Conservation (phyloP, 2,888 invertebrate genomes). For the Noctua fimbriata region DNA sequence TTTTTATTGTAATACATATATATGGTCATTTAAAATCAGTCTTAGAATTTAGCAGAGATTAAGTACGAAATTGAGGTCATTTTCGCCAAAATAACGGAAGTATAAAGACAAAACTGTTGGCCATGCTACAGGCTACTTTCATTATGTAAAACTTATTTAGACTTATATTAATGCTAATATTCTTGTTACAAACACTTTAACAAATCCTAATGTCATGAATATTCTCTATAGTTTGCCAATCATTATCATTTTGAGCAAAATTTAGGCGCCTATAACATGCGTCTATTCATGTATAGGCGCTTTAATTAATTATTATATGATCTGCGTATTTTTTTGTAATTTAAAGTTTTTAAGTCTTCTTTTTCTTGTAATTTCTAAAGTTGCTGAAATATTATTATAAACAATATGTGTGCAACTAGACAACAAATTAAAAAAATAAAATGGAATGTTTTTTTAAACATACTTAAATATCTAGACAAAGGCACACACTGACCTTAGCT, state of each 20-base stretch:
- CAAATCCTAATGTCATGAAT: constrained; percentile 7
- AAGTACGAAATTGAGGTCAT: constrained; percentile 36
- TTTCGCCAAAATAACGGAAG: constrained; percentile 17
- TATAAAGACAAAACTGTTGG: neutral
- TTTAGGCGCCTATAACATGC: too few species aligned
- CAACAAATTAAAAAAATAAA: constrained; percentile 62
- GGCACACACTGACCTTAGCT: constrained; percentile 78
- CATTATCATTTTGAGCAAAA: constrained; percentile 38
- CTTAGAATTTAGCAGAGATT: constrained; percentile 71
- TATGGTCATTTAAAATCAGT: constrained; percentile 75
- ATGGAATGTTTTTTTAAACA: constrained; percentile 76
- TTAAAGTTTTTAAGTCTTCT: neutral
- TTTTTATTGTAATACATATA: constrained; percentile 37
- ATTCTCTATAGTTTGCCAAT: constrained; percentile 4
- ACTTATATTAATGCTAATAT: constrained; percentile 7
- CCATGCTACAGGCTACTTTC: constrained; percentile 4
- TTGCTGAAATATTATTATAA: constrained; percentile 2
- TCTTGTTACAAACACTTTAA: neutral
- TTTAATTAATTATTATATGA: too few species aligned
- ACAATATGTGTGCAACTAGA: neutral
- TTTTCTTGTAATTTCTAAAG: constrained; percentile 10
- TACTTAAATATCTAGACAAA: constrained; percentile 71
- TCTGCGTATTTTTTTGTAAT: neutral
- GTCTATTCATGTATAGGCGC: neutral
- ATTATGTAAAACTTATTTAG: neutral